A percentile compares a stretch with the other conserved stretches of the same genome.
phyloP scores from a whole-genome alignment of 2,113 vertebrate genomes.

The Chloebia gouldiae region DNA sequence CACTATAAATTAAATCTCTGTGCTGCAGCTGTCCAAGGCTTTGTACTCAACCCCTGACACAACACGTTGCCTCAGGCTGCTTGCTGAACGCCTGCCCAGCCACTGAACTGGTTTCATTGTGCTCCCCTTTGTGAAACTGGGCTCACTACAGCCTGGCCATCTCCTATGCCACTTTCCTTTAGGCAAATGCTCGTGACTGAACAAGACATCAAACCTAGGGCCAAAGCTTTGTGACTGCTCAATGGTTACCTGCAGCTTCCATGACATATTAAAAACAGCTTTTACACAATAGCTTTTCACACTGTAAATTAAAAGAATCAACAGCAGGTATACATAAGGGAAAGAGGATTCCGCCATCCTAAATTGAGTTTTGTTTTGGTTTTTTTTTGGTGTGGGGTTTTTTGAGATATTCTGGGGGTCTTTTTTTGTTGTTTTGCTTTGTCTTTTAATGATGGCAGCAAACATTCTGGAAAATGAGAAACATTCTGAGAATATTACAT shows the following conservation, averaged over 20 bases:
- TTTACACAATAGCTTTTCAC: neutral
- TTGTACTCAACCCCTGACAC: slow-evolving; percentile 2
- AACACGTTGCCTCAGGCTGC: neutral
- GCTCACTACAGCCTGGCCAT: neutral
- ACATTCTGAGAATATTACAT: neutral
- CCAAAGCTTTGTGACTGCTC: neutral
- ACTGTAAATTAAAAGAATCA: neutral
- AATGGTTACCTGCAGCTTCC: neutral
- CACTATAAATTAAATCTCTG: slow-evolving; percentile 41
- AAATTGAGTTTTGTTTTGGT: neutral
- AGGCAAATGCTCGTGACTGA: accelerated
- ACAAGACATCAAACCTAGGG: neutral
- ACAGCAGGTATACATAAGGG: neutral
- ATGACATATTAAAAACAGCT: neutral
- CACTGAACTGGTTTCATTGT: neutral
- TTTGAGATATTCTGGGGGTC: neutral
- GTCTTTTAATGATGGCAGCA: neutral
- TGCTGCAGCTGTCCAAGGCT: slow-evolving; percentile 44
- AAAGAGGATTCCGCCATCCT: neutral
- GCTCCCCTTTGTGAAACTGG: neutral
- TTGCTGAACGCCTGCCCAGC: neutral
- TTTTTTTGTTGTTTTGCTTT: neutral
- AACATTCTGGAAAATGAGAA: neutral
- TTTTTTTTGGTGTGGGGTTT: neutral
- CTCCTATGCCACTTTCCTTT: neutral